Conservation (phyloP, 2,797 vertebrate genomes). For the Enteromius thamalakanensis region DNA sequence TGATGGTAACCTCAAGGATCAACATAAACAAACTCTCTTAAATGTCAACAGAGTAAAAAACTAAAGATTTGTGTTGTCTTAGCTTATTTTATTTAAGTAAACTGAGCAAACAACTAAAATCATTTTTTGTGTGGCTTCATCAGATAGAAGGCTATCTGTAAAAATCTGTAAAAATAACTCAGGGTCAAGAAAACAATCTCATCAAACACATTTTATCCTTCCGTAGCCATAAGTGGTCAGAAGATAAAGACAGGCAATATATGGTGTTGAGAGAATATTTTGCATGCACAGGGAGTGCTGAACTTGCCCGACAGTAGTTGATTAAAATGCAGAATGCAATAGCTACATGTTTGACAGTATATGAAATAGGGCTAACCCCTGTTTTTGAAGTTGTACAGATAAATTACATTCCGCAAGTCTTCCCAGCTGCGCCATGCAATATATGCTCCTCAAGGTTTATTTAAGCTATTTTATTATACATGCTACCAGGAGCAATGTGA, state of each 20-base stretch:
- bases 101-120: too few species aligned
- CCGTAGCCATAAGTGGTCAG: not conserved
- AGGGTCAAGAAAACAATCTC: not conserved
- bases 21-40: too few species aligned
- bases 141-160: not conserved
- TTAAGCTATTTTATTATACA: too few species aligned
- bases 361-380: not conserved
- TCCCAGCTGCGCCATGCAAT: not conserved
- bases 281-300: not conserved
- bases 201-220: not conserved
- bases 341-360: constrained; percentile 5
- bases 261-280: not conserved
- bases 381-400: not conserved
- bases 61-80: too few species aligned
- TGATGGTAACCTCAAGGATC: too few species aligned
- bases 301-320: not conserved
- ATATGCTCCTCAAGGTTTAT: not conserved
- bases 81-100: too few species aligned
- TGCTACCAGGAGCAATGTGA: too few species aligned
- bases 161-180: not conserved
- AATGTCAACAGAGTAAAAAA: too few species aligned
- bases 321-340: constrained; percentile 23
- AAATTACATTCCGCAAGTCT: not conserved
- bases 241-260: constrained; percentile 4
- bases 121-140: not conserved